Percentiles rank a stretch among this genome's conserved stretches.
These are phyloP conservation scores for Heliconius eleuchia DNA, from an alignment of 1,140 invertebrate species.

Conservation along the genomic window DNA sequence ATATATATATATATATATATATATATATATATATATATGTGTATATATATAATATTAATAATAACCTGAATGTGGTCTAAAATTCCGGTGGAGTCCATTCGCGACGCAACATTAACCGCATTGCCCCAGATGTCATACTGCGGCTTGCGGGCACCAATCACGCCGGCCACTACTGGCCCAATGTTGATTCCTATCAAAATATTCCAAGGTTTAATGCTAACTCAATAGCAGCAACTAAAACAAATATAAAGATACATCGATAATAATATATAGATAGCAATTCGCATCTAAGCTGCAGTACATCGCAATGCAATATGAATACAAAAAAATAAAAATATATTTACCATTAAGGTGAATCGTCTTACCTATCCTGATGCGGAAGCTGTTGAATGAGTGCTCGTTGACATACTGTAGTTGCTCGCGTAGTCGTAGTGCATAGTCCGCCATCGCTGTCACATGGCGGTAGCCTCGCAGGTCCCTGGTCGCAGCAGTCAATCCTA, in stretches of 20 bases:
- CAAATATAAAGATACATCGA: neutral
- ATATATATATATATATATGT: too few relatives aligned
- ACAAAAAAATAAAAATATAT: neutral
- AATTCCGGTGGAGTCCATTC: slow-evolving; percentile 93
- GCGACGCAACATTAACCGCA: slow-evolving; percentile 95
- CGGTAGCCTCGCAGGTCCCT: slow-evolving; percentile 89
- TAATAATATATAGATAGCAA: neutral
- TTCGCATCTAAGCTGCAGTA: neutral
- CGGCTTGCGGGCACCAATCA: slow-evolving; percentile 95
- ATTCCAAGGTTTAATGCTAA: neutral
- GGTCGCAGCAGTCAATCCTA: slow-evolving; percentile 89
- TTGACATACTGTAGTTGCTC: slow-evolving; percentile 95
- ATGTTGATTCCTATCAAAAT: slow-evolving; percentile 91
- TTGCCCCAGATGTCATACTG: slow-evolving; percentile 97
- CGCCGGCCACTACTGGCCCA: slow-evolving; percentile 96
- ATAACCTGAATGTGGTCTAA: slow-evolving; percentile 90
- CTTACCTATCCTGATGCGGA: slow-evolving; percentile 94
- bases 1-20: too few relatives aligned
- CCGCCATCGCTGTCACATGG: slow-evolving; percentile 94
- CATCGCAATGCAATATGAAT: slow-evolving; percentile 32
- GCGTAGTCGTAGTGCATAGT: slow-evolving; percentile 93
- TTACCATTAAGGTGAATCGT: slow-evolving; percentile 1
- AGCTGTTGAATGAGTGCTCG: slow-evolving; percentile 98
- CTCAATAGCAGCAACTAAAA: neutral
- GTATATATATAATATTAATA: neutral